phyloP scores from a whole-genome alignment of 92 coral and sea anemone genomes.

The Porites divaricata region DNA sequence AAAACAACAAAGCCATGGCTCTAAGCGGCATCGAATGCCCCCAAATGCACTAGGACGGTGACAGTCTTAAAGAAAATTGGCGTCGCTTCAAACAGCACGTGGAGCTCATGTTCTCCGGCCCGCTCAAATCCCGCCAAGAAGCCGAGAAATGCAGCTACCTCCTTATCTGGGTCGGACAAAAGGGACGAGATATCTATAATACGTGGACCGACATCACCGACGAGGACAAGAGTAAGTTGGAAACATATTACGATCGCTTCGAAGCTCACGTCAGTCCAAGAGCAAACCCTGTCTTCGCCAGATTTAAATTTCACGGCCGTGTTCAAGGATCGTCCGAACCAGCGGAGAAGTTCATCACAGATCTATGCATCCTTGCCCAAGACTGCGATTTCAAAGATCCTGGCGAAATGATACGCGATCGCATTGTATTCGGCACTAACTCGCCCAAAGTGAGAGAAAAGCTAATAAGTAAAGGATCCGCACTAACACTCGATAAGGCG shows the following conservation, averaged over 20 bases:
- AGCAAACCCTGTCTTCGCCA: slow-evolving; percentile 71
- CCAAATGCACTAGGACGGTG: slow-evolving; percentile 46
- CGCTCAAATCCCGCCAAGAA: too few relatives aligned
- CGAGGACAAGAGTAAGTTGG: slow-evolving; percentile 43
- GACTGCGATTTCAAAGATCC: too few relatives aligned
- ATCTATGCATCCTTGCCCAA: background rate
- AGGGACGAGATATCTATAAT: slow-evolving; percentile 53
- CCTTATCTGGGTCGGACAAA: slow-evolving; percentile 59
- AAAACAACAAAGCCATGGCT: slow-evolving; percentile 3
- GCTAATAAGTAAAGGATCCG: slow-evolving; percentile 44
- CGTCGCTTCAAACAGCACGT: too few relatives aligned
- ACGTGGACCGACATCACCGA: slow-evolving; percentile 51
- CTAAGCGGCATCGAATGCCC: slow-evolving; percentile 48
- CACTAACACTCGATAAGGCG: slow-evolving; percentile 40
- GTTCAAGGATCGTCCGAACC: slow-evolving; percentile 39
- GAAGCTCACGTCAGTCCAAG: slow-evolving; percentile 63
- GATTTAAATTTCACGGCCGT: slow-evolving; percentile 64
- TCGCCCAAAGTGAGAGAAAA: slow-evolving; percentile 30
- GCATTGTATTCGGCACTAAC: too few relatives aligned
- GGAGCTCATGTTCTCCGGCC: too few relatives aligned
- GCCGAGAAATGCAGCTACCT: background rate
- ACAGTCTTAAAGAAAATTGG: slow-evolving; percentile 39
- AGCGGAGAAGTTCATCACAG: slow-evolving; percentile 51
- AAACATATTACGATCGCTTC: slow-evolving; percentile 63
- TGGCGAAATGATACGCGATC: too few relatives aligned